phyloP scores from a whole-genome alignment of 2,888 invertebrate species.

The Pristionchus exspectatus region DNA sequence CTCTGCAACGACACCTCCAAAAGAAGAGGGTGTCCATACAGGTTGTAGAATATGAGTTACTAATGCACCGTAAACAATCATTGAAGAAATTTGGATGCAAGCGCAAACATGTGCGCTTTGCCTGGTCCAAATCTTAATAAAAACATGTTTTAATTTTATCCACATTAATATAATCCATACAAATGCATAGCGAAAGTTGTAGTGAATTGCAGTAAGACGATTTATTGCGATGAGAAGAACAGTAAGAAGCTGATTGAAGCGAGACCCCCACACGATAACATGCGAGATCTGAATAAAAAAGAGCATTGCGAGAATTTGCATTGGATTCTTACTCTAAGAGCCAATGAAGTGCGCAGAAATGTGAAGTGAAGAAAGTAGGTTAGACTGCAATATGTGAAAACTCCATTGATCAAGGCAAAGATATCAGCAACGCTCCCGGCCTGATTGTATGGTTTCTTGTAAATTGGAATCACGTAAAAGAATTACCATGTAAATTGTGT shows the following conservation, averaged over 20 bases:
- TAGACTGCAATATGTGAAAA: background rate
- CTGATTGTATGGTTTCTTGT: background rate
- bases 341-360: background rate
- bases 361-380: background rate
- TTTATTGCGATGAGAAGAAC: background rate
- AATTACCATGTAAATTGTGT: background rate
- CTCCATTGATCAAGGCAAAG: background rate
- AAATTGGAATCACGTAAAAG: background rate
- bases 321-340: background rate
- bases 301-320: background rate
- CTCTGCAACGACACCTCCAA: background rate
- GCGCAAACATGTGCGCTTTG: background rate
- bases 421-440: background rate
- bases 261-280: background rate
- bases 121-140: background rate
- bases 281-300: background rate
- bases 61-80: background rate
- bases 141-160: background rate
- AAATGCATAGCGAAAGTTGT: background rate
- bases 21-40: background rate
- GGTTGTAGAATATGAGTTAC: background rate
- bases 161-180: background rate
- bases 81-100: background rate
- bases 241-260: background rate
- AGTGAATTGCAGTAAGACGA: background rate